These are phyloP conservation scores for Caenorhabditis sulstoni DNA, from an alignment of 2,888 invertebrate genomes.

Conservation along the genomic window DNA sequence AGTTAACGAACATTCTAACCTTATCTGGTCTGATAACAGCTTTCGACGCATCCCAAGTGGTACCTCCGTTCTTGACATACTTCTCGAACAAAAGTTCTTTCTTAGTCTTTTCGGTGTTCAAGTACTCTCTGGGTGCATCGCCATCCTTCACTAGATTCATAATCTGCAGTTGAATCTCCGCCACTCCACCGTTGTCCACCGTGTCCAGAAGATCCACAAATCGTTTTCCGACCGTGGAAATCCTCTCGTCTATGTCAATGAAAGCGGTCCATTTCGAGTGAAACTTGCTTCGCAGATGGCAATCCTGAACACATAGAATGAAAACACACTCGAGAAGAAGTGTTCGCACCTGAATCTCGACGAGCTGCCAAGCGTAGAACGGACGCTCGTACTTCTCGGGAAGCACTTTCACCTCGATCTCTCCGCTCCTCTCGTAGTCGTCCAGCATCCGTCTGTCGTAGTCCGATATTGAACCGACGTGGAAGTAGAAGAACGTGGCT, in stretches of 20 bases:
- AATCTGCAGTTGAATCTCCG: constrained; percentile 26
- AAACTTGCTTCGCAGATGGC: constrained; percentile 33
- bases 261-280: constrained; percentile 54
- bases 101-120: neutral
- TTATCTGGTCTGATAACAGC: constrained; percentile 36
- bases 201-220: neutral
- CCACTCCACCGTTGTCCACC: constrained; percentile 2
- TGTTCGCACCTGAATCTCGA: constrained; percentile 26
- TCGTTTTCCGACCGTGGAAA: neutral
- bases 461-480: constrained; percentile 16
- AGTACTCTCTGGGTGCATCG: constrained; percentile 19
- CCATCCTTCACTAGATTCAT: constrained; percentile 29
- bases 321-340: neutral
- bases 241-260: constrained; percentile 49
- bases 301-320: constrained; percentile 21
- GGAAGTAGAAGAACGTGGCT: constrained; percentile 32
- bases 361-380: constrained; percentile 29
- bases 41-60: constrained; percentile 42
- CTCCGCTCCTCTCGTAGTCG: constrained; percentile 41
- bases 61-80: constrained; percentile 5
- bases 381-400: constrained; percentile 36
- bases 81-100: constrained; percentile 17
- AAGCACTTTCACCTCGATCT: constrained; percentile 30
- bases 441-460: constrained; percentile 37
- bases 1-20: constrained; percentile 7